Base-by-base conservation (phyloP, 2,113 vertebrate genomes). In the Heteronetta atricapilla region DNA sequence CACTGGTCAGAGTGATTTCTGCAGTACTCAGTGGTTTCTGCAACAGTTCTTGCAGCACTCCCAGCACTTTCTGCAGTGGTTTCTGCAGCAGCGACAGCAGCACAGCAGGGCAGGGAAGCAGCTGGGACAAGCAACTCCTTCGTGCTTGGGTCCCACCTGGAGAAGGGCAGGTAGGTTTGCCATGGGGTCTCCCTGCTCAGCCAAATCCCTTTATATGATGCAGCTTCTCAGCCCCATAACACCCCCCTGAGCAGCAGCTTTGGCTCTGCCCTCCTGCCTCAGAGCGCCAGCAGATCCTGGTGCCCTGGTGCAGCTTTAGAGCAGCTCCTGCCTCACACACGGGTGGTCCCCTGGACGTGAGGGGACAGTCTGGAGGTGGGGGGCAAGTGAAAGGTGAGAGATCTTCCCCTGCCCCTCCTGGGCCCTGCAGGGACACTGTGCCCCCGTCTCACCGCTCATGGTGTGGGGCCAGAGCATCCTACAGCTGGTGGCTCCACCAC, bases 391-490 rank as follows among this genome's bases (percentile, higher is more conserved):
- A 10, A 48, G 20, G 46, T 22, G 20, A 48, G 44, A 34, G 31
- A 12, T 21, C 19, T 8, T 36, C 11, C 40, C 46, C 46, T 40
- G 28, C 50, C 50, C 50, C 50, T 20, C 11, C 18, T 33, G 31
- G 56, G 25, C 25, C 36, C 11, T 63, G 16, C 52, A 63, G 34
- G 60, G 60, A 62, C 36, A 25, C 23, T 38, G 34, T 23, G 25
- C 42, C 70, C 25, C 4, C 7, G 48, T 48, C 28, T 23, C 58
- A 38, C 0, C 1, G 28, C 34, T 16, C 9, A 56, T 0, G 0
- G 6, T 8, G 12, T 0, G 1, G 11, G 38, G 29, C 33, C 0
- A 1, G 78, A 52, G 36, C 10, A 64, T 16, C 5, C 1, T 19
- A 13, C 5, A 20, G 23, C 42, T 31, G 16, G 6, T 7, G 0